phyloP scores from a whole-genome alignment of 2,888 invertebrate genomes.

The Himalopsyche tibetana region DNA sequence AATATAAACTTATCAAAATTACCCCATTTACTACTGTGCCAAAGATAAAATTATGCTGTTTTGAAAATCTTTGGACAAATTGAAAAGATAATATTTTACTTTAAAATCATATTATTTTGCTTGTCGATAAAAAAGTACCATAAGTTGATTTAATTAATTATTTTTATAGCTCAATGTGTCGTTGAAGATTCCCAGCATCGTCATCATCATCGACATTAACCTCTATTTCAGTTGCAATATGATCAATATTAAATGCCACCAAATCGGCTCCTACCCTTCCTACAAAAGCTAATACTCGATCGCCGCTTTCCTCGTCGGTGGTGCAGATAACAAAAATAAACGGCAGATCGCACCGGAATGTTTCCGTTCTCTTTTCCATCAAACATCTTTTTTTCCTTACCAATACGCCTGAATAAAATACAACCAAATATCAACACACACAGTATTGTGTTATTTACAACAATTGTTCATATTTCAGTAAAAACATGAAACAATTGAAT shows the following conservation, averaged over 20 bases:
- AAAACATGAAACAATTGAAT: neutral
- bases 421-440: conserved; percentile 1
- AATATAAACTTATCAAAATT: too few species aligned
- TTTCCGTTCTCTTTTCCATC: neutral
- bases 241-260: neutral
- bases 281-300: neutral
- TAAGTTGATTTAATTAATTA: too few species aligned
- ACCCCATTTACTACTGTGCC: too few species aligned
- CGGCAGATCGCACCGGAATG: conserved; percentile 10
- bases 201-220: neutral
- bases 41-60: too few species aligned
- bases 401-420: conserved; percentile 26
- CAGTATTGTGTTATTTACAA: neutral
- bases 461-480: neutral
- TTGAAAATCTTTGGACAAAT: too few species aligned
- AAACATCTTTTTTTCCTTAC: neutral
- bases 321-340: conserved; percentile 12
- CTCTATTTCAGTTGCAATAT: conserved; percentile 14
- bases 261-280: neutral
- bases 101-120: too few species aligned
- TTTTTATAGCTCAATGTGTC: neutral
- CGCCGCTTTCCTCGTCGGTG: neutral
- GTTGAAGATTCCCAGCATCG: neutral
- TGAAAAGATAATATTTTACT: too few species aligned
- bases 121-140: too few species aligned